Percentiles rank a stretch among this genome's conserved stretches.
phyloP scores from a whole-genome alignment of 2,797 vertebrate genomes.

The Masticophis lateralis region DNA sequence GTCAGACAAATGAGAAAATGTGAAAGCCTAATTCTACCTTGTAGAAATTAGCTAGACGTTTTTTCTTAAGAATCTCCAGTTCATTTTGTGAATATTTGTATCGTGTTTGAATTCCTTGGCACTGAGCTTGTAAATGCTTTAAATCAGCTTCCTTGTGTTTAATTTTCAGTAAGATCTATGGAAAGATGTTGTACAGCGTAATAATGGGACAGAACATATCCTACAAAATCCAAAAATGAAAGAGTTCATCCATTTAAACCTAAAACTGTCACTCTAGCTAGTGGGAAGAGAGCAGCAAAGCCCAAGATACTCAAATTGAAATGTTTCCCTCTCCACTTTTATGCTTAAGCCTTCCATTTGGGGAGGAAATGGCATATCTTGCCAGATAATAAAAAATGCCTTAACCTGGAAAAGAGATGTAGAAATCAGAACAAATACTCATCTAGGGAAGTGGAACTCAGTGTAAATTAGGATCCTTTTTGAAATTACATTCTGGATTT shows the following conservation, averaged over 20 bases:
- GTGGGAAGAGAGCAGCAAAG: background rate
- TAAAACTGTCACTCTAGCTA: background rate
- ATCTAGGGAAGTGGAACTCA: background rate
- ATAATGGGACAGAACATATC: background rate
- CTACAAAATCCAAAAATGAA: background rate
- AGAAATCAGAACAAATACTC: background rate
- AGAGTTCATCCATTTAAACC: background rate
- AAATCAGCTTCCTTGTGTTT: constrained; percentile 85
- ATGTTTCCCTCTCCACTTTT: background rate
- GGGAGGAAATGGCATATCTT: background rate
- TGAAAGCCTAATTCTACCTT: constrained; percentile 65
- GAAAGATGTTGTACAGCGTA: background rate
- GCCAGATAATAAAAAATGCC: background rate
- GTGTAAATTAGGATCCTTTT: background rate
- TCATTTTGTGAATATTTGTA: constrained; percentile 88
- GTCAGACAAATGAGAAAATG: background rate
- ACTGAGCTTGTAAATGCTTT: constrained; percentile 79
- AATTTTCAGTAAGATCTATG: constrained; percentile 81
- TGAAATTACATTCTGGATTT: background rate
- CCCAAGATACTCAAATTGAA: background rate
- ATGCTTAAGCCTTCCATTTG: background rate
- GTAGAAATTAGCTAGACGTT: constrained; percentile 73
- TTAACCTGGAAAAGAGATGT: background rate
- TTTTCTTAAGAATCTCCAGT: constrained; percentile 81
- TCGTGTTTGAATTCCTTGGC: constrained; percentile 82